Evolutionary conservation across 2,113 vertebrate genomes (phyloP).

Genomic region (Empidonax traillii): DNA sequence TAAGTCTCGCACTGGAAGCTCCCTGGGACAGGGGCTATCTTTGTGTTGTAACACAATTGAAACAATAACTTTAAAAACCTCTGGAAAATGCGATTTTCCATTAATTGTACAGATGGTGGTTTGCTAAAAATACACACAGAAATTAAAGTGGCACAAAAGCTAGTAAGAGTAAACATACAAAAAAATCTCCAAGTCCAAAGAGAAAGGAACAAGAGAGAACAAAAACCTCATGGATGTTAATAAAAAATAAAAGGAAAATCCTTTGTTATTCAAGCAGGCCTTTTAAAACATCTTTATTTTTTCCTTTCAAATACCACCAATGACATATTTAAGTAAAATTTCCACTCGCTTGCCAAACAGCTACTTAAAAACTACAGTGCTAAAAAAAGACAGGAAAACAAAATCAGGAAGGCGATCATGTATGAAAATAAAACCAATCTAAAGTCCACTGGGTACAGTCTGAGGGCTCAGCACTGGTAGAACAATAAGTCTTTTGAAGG

Average conservation of each 20-base stretch:
- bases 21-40: not conserved
- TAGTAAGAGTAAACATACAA: constrained; percentile 1
- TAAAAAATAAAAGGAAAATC: not conserved
- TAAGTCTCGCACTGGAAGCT: constrained; percentile 17
- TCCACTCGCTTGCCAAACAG: not conserved
- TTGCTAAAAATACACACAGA: constrained; percentile 9
- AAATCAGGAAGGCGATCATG: not conserved
- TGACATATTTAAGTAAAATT: not conserved
- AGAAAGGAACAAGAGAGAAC: not conserved
- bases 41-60: constrained; percentile 26
- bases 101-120: not conserved
- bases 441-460: not conserved
- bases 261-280: not conserved
- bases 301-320: not conserved
- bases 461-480: not conserved
- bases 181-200: not conserved
- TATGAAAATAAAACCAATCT: not conserved
- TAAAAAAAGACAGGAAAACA: constrained; percentile 9
- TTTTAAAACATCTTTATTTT: constrained; percentile 17
- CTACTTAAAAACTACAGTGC: not conserved
- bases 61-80: constrained; percentile 23
- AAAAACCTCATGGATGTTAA: not conserved
- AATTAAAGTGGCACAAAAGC: constrained; percentile 8
- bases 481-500: not conserved
- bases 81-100: constrained; percentile 28